Base-by-base conservation (phyloP, 1,140 invertebrate species). In the Galendromus occidentalis region DNA sequence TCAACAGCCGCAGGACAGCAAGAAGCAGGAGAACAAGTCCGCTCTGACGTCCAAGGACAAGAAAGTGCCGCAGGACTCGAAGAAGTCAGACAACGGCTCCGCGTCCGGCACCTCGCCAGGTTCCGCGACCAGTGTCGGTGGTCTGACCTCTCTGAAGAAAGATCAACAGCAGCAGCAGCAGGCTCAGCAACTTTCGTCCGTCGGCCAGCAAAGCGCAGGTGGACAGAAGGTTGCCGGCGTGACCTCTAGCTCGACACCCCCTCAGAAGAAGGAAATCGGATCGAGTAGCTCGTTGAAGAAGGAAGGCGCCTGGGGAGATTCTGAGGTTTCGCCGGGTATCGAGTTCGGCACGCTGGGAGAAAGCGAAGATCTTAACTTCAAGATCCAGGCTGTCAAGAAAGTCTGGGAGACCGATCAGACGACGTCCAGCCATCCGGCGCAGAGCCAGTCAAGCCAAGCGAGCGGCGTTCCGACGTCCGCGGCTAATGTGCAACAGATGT, bases 321-420 rank as follows among this genome's bases (percentile, higher is more conserved):
- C 51, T 25, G 51, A 59, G 22, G 51, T 59, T 17, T 29, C 51
- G 51, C 25, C 51, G 25, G 51, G 51, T 29, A 59, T 59, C 14
- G 51, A 59, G 51, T 59, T 59, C 25, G 51, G 51, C 51, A 59
- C 25, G 25, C 33, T 59, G 25, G 51, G 51, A 25, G 51, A 59
- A 25, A 59, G 51, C 51, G 51, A 59, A 18, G 51, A 59, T 33
- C 51, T 59, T 20, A 59, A 59, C 33, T 33, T 59, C 22, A 59
- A 59, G 51, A 59, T 59, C 25, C 51, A 59, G 33, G 25, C 51
- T 25, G 51, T 59, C 14, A 59, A 59, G 51, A 59, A 59, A 33
- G 51, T 59, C 20, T 59, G 51, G 51, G 51, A 59, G 17, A 59
- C 51, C 22, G 33, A 39, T 9, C 33, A 39, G 33, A 39, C 33